Base-by-base conservation (phyloP, 1,140 invertebrate genomes). In the Elymnias hypermnestra region DNA sequence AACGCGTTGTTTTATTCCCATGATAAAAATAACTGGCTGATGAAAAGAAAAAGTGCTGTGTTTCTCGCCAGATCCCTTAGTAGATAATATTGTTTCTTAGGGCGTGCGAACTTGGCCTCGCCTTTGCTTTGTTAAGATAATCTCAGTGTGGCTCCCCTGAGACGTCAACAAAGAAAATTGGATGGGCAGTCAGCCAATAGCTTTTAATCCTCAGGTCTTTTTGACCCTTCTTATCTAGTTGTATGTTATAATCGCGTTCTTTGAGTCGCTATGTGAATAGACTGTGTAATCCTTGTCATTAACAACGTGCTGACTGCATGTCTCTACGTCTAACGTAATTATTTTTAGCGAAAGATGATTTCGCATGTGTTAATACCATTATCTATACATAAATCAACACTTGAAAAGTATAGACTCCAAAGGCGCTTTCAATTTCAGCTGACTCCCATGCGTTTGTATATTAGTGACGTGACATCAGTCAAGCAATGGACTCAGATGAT, bases 111-210 rank as follows among this genome's bases (percentile, higher is more conserved):
- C 53, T 73, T 72, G 59, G 56, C 60, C 48, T 63, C 54, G 61
- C 67, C 70, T 79, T 75, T 64, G 75, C 72, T 77, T 77, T 82
- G 81, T 82, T 84, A 79, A 81, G 76, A 83, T 84, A 76, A 84
- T 83, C 78, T 79, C 61, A 61, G 67, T 71, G 61, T 63, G 46
- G 68, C 61, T 73, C 78, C 75, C 72, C 14, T 15, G 74, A 62
- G 81, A 81, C 78, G 71, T 83, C 78, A 83, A 83, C 78, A 84
- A 84, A 84, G 81, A 74, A 84, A 79, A 84, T 84, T 83, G 78
- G 78, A 83, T 84, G 81, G 81, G 81, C 78, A 83, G 76, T 69
- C 67, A 69, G 78, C 81, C 81, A 84, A 83, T 84, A 70, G 64
- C 76, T 77, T 82, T 81, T 83, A 84, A 81, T 83, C 73, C 69